Conservation (phyloP, 2,888 invertebrate species). For the Choreutis nemorana region DNA sequence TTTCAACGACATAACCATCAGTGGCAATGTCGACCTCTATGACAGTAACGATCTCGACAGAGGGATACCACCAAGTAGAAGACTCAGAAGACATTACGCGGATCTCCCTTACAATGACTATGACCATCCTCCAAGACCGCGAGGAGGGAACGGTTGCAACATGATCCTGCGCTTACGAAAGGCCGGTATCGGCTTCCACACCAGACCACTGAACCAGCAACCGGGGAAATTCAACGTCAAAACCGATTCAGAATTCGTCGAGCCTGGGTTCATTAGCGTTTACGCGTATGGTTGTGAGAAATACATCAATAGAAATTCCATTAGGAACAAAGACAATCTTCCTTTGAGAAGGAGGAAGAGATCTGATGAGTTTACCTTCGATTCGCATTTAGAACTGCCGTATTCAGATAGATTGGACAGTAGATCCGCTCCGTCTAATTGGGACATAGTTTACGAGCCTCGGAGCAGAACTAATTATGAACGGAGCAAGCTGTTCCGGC, state of each 20-base stretch:
- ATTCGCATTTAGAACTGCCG: constrained; percentile 28
- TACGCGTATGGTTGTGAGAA: constrained; percentile 84
- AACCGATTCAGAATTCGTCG: constrained; percentile 84
- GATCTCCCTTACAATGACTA: constrained; percentile 35
- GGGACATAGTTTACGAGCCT: constrained; percentile 39
- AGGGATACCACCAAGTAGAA: constrained; percentile 28
- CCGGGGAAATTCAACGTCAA: constrained; percentile 76
- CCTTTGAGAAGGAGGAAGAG: constrained; percentile 36
- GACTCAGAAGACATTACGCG: constrained; percentile 40
- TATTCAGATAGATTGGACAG: constrained; percentile 25
- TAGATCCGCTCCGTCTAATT: constrained; percentile 32
- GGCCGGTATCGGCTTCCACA: constrained; percentile 82
- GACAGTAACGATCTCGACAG: constrained; percentile 47
- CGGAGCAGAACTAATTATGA: constrained; percentile 42
- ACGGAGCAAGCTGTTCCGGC: constrained; percentile 53
- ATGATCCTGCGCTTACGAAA: constrained; percentile 80
- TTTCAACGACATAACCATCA: constrained; percentile 82
- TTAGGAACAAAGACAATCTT: constrained; percentile 41
- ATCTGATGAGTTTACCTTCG: constrained; percentile 51
- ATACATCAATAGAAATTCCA: constrained; percentile 50
- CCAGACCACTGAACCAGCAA: constrained; percentile 73
- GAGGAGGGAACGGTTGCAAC: constrained; percentile 69
- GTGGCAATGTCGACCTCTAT: constrained; percentile 75
- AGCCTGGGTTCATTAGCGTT: constrained; percentile 85
- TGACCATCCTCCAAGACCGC: constrained; percentile 28